A percentile compares a stretch with the other conserved stretches of the same genome.
Evolutionary conservation across 2,113 vertebrate genomes (phyloP).

Genomic region (Anarhynchus alexandrinus): DNA sequence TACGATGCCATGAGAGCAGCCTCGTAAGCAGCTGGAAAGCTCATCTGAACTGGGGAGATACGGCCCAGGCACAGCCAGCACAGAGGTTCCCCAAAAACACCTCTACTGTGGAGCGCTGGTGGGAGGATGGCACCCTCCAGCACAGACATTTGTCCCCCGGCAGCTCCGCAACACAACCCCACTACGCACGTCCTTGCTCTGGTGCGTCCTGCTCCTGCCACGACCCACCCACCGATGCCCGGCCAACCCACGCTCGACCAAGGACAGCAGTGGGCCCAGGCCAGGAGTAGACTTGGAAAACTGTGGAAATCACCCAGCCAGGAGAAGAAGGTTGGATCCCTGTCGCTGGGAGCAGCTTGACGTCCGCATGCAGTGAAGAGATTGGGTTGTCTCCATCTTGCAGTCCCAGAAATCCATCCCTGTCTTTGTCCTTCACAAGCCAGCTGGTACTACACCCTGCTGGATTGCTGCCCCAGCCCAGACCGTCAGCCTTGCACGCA

Average conservation of each 20-base stretch:
- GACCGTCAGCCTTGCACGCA: background rate
- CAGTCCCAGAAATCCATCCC: background rate
- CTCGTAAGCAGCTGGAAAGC: background rate
- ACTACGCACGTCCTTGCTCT: accelerated
- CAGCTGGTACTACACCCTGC: background rate
- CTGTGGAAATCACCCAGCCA: background rate
- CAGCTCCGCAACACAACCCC: background rate
- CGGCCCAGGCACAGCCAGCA: background rate
- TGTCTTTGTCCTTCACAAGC: background rate
- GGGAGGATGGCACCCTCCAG: too few relatives aligned
- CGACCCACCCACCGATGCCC: background rate
- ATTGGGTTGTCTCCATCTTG: accelerated
- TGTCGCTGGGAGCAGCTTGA: background rate
- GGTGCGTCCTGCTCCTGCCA: background rate
- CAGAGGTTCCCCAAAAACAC: background rate
- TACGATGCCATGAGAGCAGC: accelerated
- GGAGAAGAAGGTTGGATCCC: background rate
- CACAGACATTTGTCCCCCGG: too few relatives aligned
- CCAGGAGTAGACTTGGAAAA: background rate
- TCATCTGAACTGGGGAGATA: background rate
- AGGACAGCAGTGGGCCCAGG: background rate
- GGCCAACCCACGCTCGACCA: background rate
- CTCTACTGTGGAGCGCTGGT: background rate
- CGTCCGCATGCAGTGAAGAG: background rate
- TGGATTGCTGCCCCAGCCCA: background rate